phyloP scores from a whole-genome alignment of 2,113 vertebrate species.

The Melanerpes aurifrons region DNA sequence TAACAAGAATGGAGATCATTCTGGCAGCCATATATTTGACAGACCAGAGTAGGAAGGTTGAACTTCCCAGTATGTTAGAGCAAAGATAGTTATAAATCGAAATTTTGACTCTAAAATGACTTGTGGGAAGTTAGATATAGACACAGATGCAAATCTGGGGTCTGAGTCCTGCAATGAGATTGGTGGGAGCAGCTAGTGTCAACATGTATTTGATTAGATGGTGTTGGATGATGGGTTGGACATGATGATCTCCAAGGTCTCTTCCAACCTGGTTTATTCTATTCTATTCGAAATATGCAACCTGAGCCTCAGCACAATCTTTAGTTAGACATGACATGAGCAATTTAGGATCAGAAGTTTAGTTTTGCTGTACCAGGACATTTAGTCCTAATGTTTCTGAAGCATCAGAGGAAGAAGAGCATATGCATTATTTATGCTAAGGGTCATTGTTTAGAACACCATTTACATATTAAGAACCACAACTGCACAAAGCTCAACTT shows the following conservation, averaged over 20 bases:
- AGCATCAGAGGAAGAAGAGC: background rate
- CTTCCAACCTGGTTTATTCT: no score
- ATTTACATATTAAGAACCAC: background rate
- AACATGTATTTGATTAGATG: background rate
- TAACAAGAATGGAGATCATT: background rate
- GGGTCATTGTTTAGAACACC: background rate
- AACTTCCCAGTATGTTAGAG: background rate
- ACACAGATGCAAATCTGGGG: background rate
- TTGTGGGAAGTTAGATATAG: background rate
- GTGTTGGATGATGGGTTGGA: no score
- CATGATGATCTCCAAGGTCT: no score
- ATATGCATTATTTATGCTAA: conserved; percentile 33
- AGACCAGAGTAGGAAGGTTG: background rate
- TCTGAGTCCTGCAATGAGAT: background rate
- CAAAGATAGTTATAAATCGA: background rate
- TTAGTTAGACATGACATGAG: background rate
- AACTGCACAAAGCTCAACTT: background rate
- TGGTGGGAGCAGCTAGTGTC: background rate
- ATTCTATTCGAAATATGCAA: background rate
- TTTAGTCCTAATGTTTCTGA: background rate
- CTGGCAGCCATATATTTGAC: background rate
- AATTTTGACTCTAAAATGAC: background rate
- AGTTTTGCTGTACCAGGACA: background rate
- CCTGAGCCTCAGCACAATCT: background rate
- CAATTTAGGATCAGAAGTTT: background rate